Percentiles rank a stretch among this genome's conserved stretches.
phyloP scores from a whole-genome alignment of 2,888 invertebrate genomes.

The Amphipyra tragopoginis region DNA sequence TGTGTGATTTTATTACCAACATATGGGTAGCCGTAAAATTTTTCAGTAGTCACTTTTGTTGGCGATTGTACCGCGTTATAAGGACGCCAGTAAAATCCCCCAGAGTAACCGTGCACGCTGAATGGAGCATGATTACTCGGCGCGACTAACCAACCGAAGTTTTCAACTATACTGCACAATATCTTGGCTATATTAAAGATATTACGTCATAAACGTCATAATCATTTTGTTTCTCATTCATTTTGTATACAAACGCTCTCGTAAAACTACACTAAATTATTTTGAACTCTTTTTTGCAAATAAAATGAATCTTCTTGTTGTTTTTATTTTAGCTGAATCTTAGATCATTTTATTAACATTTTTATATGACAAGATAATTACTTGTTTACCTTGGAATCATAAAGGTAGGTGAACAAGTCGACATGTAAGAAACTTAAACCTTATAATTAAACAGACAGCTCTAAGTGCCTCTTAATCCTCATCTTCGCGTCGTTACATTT shows the following conservation, averaged over 20 bases:
- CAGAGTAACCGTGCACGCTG: conserved; percentile 56
- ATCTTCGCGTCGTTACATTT: no score
- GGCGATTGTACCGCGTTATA: conserved; percentile 49
- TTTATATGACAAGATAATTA: no score
- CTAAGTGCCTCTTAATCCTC: no score
- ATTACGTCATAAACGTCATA: conserved; percentile 43
- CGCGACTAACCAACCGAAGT: conserved; percentile 44
- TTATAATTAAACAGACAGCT: no score
- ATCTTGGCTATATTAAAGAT: conserved; percentile 48
- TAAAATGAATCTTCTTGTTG: conserved; percentile 11
- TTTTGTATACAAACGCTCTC: conserved; percentile 27
- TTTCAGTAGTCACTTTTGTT: conserved; percentile 51
- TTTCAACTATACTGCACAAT: conserved; percentile 51
- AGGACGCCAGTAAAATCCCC: conserved; percentile 59
- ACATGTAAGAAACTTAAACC: no score
- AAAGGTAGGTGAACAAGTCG: no score
- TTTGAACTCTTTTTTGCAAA: conserved; percentile 27
- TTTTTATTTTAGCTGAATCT: conserved; percentile 29
- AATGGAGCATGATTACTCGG: conserved; percentile 66
- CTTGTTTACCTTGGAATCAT: no score
- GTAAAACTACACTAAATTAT: conserved; percentile 43
- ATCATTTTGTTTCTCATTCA: conserved; percentile 31
- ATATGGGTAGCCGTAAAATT: conserved; percentile 34
- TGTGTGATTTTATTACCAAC: conserved; percentile 45
- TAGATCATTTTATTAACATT: background rate